These are phyloP conservation scores for Phengaris arion DNA, from an alignment of 2,888 invertebrate species.

Conservation along the genomic window DNA sequence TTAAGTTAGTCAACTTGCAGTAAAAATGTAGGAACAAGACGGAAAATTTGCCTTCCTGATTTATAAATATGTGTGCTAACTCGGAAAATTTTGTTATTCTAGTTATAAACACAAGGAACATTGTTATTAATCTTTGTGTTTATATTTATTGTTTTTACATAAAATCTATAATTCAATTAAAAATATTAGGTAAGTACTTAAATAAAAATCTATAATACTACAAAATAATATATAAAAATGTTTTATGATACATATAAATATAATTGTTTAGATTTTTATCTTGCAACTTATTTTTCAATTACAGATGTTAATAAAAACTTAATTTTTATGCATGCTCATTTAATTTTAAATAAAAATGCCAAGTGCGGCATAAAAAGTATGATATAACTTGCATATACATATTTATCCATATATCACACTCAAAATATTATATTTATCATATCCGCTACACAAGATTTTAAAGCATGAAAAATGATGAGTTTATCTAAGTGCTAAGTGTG, in stretches of 20 bases:
- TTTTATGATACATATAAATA: too few species aligned
- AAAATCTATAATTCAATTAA: too few species aligned
- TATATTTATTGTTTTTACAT: too few species aligned
- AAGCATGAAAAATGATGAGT: background rate
- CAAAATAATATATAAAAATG: too few species aligned
- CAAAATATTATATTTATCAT: background rate
- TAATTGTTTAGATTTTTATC: too few species aligned
- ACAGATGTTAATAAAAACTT: too few species aligned
- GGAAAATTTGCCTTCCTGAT: background rate
- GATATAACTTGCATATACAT: conserved; percentile 5
- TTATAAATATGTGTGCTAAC: background rate
- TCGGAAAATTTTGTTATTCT: background rate
- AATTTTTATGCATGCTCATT: background rate
- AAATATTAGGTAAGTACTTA: too few species aligned
- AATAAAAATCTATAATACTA: too few species aligned
- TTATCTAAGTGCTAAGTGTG: too few species aligned
- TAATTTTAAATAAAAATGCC: background rate
- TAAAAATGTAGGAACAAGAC: background rate
- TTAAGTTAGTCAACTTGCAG: background rate
- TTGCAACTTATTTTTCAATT: too few species aligned
- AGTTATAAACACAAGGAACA: background rate
- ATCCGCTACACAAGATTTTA: conserved; percentile 27
- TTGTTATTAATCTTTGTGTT: too few species aligned
- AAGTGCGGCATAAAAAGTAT: background rate
- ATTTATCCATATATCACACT: background rate